Evolutionary conservation across 2,888 invertebrate genomes (phyloP), one percentile per base, ranked within the genome.

Genomic region (Gisinianus flammeolus): DNA sequence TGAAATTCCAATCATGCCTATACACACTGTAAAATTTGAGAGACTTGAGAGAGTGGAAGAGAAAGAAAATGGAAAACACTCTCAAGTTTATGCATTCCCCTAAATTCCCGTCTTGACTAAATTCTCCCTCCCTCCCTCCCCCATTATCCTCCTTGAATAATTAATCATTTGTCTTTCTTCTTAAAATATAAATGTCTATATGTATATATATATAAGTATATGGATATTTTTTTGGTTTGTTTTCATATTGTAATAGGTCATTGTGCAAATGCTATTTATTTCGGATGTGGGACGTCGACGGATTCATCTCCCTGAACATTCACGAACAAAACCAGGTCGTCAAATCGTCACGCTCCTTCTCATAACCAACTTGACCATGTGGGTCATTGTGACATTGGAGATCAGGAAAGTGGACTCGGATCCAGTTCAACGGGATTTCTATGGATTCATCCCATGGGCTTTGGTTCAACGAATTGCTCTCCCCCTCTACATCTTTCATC

Each of bases 301-400:
- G 71, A 95, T 96, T 26, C 94, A 94, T 86, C 90, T 95, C 77
- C 94, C 95, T 0, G 95, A 96, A 86, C 96, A 97, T 87, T 96
- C 96, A 87, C 92, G 94, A 85, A 94, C 94, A 87, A 97, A 97
- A 89, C 97, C 97, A 0, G 97, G 96, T 0, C 92, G 97, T 79
- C 97, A 97, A 87, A 93, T 96, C 80, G 96, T 98, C 82, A 97
- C 97, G 80, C 97, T 97, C 90, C 90, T 97, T 80, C 91, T 97
- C 80, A 96, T 97, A 87, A 95, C 95, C 88, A 97, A 97, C 88
- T 93, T 97, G 85, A 96, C 97, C 85, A 94, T 97, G 93, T 97
- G 97, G 93, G 93, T 96, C 83, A 94, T 97, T 86, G 95, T 96
- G 88, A 96, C 96, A 58, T 96, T 97, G 86, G 96, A 97, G 88